phyloP scores from a whole-genome alignment of 2,797 vertebrate species.

The Gambusia yucatana region DNA sequence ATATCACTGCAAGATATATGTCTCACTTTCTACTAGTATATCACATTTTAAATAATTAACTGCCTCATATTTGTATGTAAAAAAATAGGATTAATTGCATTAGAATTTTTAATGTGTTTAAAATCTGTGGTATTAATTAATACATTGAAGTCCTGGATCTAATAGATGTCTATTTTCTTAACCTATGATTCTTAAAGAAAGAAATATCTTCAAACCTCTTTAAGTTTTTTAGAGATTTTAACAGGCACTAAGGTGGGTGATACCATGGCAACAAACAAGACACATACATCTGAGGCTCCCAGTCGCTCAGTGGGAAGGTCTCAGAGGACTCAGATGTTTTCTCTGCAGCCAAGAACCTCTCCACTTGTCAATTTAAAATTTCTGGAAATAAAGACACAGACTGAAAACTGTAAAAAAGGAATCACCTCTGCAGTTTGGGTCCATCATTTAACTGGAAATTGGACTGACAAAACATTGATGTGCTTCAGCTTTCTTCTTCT shows the following conservation, averaged over 20 bases:
- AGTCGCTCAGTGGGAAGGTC: constrained; percentile 52
- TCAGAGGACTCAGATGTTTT: constrained; percentile 34
- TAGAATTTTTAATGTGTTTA: too few species aligned
- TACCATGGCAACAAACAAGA: constrained; percentile 66
- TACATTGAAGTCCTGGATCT: constrained; percentile 40
- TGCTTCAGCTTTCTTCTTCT: not conserved
- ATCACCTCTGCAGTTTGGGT: constrained; percentile 7
- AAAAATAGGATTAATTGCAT: too few species aligned
- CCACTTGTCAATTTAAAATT: constrained; percentile 34
- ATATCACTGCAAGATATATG: not conserved
- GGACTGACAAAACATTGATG: constrained; percentile 9
- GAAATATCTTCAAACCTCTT: constrained; percentile 22
- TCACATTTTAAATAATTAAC: not conserved
- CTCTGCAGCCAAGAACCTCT: constrained; percentile 46
- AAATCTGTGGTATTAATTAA: not conserved
- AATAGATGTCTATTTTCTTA: constrained; percentile 38
- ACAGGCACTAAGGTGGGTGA: constrained; percentile 39
- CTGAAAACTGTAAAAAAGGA: constrained; percentile 13
- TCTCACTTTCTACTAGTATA: not conserved
- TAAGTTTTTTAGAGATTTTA: constrained; percentile 31
- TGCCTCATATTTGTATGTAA: not conserved
- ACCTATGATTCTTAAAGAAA: constrained; percentile 22
- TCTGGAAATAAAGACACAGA: constrained; percentile 19
- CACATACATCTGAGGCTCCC: constrained; percentile 46
- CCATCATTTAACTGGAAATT: constrained; percentile 24